Percentiles rank a stretch among this genome's conserved stretches.
Evolutionary conservation across 2,797 vertebrate species (phyloP).

Genomic region (Ptychobarbus kaznakovi): DNA sequence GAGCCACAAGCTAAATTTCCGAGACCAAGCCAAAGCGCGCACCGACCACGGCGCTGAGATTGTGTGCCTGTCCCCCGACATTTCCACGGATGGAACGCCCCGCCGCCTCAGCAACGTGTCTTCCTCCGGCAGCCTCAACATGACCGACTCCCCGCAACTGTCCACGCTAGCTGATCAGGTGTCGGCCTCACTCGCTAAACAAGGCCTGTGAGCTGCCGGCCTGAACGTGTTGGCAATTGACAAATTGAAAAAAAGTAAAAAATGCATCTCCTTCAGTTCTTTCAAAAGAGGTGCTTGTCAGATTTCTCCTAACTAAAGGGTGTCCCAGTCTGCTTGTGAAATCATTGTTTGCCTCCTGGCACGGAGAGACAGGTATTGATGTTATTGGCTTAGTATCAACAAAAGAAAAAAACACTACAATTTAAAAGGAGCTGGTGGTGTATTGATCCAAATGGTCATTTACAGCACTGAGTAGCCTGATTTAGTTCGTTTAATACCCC

Average conservation of each 20-base stretch:
- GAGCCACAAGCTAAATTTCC: conserved; percentile 88
- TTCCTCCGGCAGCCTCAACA: conserved; percentile 87
- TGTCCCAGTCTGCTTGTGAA: conserved; percentile 48
- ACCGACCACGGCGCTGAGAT: conserved; percentile 94
- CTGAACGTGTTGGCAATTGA: conserved; percentile 3
- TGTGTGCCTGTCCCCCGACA: conserved; percentile 82
- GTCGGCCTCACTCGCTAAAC: conserved; percentile 90
- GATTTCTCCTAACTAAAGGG: conserved; percentile 59
- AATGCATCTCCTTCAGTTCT: conserved; percentile 72
- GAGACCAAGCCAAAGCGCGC: conserved; percentile 89
- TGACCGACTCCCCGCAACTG: conserved; percentile 87
- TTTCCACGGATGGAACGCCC: conserved; percentile 82
- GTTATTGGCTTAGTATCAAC: conserved; percentile 51
- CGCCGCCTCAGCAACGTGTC: conserved; percentile 86
- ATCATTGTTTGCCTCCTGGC: conserved; percentile 45
- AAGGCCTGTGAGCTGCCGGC: conserved; percentile 87
- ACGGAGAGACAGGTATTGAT: conserved; percentile 35
- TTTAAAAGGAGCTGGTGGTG: conserved; percentile 41
- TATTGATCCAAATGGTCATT: conserved; percentile 48
- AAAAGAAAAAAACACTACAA: not conserved
- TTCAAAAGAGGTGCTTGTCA: conserved; percentile 73
- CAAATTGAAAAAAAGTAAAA: conserved; percentile 63
- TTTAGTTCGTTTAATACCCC: conserved; percentile 4
- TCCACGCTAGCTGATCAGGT: conserved; percentile 87
- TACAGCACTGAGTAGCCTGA: conserved; percentile 39